Evolutionary conservation across 2,113 vertebrate species (phyloP).

Genomic region (Salvelinus fontinalis): DNA sequence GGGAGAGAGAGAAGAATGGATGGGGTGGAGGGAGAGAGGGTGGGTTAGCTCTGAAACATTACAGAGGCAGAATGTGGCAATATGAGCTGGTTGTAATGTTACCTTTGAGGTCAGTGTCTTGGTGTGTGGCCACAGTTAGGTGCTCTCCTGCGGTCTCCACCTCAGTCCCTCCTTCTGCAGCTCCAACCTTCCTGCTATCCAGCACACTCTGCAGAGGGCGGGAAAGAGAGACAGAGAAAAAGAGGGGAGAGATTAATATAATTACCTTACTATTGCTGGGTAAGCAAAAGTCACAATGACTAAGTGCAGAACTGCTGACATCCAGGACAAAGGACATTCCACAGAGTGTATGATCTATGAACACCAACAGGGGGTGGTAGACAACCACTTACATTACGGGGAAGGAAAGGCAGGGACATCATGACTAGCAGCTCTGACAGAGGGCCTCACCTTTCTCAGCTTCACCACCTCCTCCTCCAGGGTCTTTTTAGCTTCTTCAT

Average conservation of each 20-base stretch:
- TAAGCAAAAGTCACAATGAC: background rate
- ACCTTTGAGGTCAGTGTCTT: constrained; percentile 72
- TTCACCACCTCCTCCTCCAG: constrained; percentile 67
- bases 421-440: background rate
- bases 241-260: background rate
- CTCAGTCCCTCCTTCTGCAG: constrained; percentile 32
- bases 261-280: background rate
- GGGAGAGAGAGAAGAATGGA: background rate
- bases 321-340: background rate
- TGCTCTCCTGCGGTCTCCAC: constrained; percentile 55
- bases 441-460: constrained; percentile 61
- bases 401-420: background rate
- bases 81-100: constrained; percentile 5
- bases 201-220: constrained; percentile 47
- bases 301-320: background rate
- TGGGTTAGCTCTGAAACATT: background rate
- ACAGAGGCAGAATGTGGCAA: background rate
- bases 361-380: background rate
- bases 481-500: constrained; percentile 86
- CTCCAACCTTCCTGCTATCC: constrained; percentile 37
- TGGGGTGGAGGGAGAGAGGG: background rate
- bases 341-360: background rate
- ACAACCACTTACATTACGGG: background rate
- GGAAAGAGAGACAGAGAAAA: background rate
- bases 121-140: constrained; percentile 63